phyloP scores from a whole-genome alignment of 2,113 vertebrate genomes.

The Uria lomvia region DNA sequence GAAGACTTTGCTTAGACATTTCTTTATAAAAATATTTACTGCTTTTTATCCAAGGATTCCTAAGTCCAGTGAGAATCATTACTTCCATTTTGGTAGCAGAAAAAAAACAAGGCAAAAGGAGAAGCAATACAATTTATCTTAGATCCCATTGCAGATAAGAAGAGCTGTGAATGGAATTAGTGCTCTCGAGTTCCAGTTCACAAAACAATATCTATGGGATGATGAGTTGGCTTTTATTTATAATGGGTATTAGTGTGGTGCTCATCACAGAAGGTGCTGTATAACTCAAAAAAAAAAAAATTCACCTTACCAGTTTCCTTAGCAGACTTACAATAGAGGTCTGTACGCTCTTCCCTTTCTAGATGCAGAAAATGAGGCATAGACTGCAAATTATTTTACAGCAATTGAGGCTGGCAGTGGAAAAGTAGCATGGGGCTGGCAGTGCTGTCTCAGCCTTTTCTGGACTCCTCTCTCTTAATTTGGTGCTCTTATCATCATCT shows the following conservation, averaged over 20 bases:
- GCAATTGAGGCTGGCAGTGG: not conserved
- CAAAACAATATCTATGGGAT: not conserved
- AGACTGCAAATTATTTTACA: not conserved
- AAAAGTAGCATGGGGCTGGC: not conserved
- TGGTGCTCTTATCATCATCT: not conserved
- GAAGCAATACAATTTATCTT: not conserved
- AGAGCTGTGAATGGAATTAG: not conserved
- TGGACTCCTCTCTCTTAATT: not conserved
- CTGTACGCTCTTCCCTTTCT: not conserved
- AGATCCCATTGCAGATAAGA: not conserved
- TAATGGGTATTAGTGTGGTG: not conserved
- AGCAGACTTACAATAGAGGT: not conserved
- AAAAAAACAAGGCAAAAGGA: not conserved
- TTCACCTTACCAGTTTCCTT: not conserved
- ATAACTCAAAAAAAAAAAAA: not conserved
- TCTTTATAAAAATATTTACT: not conserved
- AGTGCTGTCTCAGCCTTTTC: constrained; percentile 2
- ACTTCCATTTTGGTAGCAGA: not conserved
- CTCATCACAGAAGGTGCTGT: not conserved
- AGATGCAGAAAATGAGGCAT: not conserved
- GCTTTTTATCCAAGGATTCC: not conserved
- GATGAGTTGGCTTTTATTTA: not conserved
- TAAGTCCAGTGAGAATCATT: not conserved
- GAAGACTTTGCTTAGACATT: not conserved
- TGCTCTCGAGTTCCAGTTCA: not conserved